Evolutionary conservation across 2,888 invertebrate genomes (phyloP).

Genomic region (Platycheirus albimanus): DNA sequence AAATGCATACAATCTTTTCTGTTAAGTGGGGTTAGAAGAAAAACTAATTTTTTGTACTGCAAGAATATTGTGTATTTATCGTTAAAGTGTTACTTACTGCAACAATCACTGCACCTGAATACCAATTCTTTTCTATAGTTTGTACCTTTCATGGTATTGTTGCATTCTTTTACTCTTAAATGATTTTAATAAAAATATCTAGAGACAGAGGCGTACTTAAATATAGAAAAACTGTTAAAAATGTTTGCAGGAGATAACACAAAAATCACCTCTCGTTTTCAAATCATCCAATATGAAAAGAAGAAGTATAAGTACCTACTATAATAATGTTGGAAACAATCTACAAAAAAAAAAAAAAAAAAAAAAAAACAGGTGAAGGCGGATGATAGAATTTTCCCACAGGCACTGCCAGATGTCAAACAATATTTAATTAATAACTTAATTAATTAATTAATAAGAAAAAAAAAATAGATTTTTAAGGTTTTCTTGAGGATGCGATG

Average conservation of each 20-base stretch:
- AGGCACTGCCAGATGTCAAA: too few relatives aligned
- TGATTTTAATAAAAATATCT: conserved; percentile 9
- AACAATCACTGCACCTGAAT: conserved; percentile 35
- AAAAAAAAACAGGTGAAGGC: too few relatives aligned
- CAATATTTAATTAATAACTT: too few relatives aligned
- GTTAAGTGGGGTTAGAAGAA: background rate
- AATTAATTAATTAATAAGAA: too few relatives aligned
- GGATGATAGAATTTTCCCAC: too few relatives aligned
- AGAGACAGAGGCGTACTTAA: background rate
- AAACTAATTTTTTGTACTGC: background rate
- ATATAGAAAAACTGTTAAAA: background rate
- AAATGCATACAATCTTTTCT: conserved; percentile 14
- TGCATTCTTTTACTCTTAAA: conserved; percentile 24
- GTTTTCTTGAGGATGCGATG: too few relatives aligned
- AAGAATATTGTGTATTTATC: background rate
- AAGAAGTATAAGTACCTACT: too few relatives aligned
- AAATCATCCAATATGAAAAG: conserved; percentile 46
- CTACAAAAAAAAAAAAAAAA: too few relatives aligned
- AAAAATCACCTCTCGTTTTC: conserved; percentile 46
- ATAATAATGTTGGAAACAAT: conserved; percentile 31
- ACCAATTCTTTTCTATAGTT: conserved; percentile 9
- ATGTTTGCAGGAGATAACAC: background rate
- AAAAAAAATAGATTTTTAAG: too few relatives aligned
- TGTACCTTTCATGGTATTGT: conserved; percentile 19
- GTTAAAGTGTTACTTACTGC: conserved; percentile 27